Conservation (phyloP, 2,888 invertebrate genomes). For the Junonia oenone region DNA sequence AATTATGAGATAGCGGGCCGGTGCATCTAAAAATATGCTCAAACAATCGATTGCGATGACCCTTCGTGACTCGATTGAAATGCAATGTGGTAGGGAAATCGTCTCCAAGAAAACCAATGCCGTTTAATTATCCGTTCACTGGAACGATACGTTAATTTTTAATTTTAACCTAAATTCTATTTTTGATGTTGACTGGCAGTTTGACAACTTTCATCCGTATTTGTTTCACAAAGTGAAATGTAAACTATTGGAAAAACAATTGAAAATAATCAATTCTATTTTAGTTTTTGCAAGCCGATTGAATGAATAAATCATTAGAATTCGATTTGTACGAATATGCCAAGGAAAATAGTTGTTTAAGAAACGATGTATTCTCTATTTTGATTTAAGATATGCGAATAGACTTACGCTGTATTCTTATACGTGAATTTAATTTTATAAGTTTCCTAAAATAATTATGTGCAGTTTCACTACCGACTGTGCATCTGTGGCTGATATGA, state of each 20-base stretch:
- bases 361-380: not conserved
- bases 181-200: too few relatives aligned
- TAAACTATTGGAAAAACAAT: too few relatives aligned
- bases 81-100: constrained; percentile 19
- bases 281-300: too few relatives aligned
- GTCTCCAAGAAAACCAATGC: constrained; percentile 3
- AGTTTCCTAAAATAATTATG: too few relatives aligned
- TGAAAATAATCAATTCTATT: too few relatives aligned
- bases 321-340: not conserved
- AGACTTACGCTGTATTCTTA: too few relatives aligned
- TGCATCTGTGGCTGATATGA: not conserved
- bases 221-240: too few relatives aligned
- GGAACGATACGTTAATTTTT: not conserved
- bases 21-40: constrained; percentile 74
- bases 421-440: too few relatives aligned
- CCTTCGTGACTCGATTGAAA: constrained; percentile 41
- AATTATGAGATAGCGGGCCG: constrained; percentile 51
- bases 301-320: too few relatives aligned
- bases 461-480: too few relatives aligned
- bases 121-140: not conserved
- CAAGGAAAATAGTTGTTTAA: constrained; percentile 10
- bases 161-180: not conserved
- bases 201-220: too few relatives aligned
- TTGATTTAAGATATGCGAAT: not conserved
- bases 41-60: constrained; percentile 58